These are phyloP conservation scores for Enteromius paludinosus DNA, from an alignment of 2,797 vertebrate species.

Conservation along the genomic window DNA sequence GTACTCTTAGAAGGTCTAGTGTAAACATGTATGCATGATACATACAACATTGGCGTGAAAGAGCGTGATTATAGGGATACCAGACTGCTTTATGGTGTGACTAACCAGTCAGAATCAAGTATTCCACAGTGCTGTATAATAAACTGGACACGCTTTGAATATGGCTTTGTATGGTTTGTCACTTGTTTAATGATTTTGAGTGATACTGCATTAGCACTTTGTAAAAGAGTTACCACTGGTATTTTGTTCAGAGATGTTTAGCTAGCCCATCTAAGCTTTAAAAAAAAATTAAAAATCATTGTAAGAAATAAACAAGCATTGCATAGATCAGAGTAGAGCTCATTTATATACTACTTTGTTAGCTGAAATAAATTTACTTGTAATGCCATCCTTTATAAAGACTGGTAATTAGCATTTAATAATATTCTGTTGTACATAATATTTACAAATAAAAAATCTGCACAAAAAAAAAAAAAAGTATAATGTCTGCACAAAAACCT, in stretches of 20 bases:
- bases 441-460: slow-evolving; percentile 27
- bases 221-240: too few relatives aligned
- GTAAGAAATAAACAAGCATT: neutral
- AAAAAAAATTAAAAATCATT: neutral
- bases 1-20: neutral
- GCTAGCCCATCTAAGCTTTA: neutral
- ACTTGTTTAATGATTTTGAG: slow-evolving; percentile 28
- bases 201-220: neutral
- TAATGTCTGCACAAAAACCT: neutral
- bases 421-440: neutral
- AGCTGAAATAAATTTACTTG: neutral
- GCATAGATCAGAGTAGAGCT: slow-evolving; percentile 29
- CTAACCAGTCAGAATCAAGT: neutral
- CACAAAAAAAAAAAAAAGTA: neutral
- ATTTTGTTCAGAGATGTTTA: neutral
- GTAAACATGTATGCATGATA: too few relatives aligned
- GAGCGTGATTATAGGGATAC: neutral
- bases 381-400: neutral
- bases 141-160: neutral
- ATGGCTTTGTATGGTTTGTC: slow-evolving; percentile 6
- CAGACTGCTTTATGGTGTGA: neutral
- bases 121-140: neutral
- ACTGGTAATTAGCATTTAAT: slow-evolving; percentile 16
- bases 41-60: neutral
- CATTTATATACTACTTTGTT: neutral